phyloP scores from a whole-genome alignment of 2,113 vertebrate genomes.

The Formicarius rufipectus region DNA sequence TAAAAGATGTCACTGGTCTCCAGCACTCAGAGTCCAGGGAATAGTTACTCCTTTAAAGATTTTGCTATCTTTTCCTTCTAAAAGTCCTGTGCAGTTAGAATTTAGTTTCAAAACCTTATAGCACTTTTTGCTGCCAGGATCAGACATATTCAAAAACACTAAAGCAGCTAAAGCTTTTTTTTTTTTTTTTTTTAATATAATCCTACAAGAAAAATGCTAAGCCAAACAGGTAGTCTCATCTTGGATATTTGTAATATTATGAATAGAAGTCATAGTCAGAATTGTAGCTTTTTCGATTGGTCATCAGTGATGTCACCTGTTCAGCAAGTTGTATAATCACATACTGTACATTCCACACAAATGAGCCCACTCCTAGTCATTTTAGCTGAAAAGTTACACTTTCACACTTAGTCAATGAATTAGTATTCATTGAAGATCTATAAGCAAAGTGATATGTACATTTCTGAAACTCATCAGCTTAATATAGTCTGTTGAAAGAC shows the following conservation, averaged over 20 bases:
- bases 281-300: neutral
- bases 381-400: neutral
- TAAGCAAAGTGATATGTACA: neutral
- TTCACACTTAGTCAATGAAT: slow-evolving; percentile 31
- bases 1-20: neutral
- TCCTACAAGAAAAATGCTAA: neutral
- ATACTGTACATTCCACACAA: neutral
- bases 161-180: neutral
- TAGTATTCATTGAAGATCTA: neutral
- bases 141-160: neutral
- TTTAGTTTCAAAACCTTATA: neutral
- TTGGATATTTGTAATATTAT: neutral
- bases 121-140: neutral
- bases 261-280: neutral
- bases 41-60: neutral
- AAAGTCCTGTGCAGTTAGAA: neutral
- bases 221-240: neutral
- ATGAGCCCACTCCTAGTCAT: neutral
- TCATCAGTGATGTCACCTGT: neutral
- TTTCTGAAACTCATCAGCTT: neutral
- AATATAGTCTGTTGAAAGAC: slow-evolving; percentile 4
- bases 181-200: neutral
- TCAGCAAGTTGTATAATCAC: neutral
- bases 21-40: neutral
- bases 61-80: neutral